Evolutionary conservation across 2,888 invertebrate genomes (phyloP).

Genomic region (Panzeria rudis): DNA sequence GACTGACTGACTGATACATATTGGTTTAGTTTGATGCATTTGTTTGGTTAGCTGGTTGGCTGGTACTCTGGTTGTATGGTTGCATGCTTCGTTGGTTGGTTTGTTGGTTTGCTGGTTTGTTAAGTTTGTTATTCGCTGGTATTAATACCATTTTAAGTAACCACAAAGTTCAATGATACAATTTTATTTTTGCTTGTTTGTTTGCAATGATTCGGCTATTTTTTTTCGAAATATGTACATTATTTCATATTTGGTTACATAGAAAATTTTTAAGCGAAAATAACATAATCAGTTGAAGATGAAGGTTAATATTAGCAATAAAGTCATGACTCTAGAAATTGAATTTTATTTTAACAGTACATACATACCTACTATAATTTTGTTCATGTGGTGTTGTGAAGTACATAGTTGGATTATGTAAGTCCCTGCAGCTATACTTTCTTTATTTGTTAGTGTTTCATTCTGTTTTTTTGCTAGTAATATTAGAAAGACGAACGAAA

Average conservation of each 20-base stretch:
- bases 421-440: conserved; percentile 9
- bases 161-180: conserved; percentile 68
- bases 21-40: conserved; percentile 35
- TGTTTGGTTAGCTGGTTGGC: conserved; percentile 27
- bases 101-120: conserved; percentile 19
- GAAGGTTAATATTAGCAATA: conserved; percentile 48
- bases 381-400: background rate
- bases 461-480: background rate
- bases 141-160: conserved; percentile 52
- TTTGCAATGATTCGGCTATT: conserved; percentile 31
- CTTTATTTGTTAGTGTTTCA: background rate
- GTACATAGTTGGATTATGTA: conserved; percentile 19
- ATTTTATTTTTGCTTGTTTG: conserved; percentile 8
- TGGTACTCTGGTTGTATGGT: conserved; percentile 16
- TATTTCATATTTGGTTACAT: conserved; percentile 37
- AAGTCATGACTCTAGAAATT: conserved; percentile 52
- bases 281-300: conserved; percentile 40
- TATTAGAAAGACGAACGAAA: background rate
- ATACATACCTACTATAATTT: no score
- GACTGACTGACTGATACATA: conserved; percentile 31
- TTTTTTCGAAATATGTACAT: background rate
- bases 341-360: background rate
- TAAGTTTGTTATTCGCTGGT: conserved; percentile 20
- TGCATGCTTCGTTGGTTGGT: conserved; percentile 18
- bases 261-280: background rate